Evolutionary conservation across 2,113 vertebrate genomes (phyloP).

Genomic region (Choloepus hoffmanni): DNA sequence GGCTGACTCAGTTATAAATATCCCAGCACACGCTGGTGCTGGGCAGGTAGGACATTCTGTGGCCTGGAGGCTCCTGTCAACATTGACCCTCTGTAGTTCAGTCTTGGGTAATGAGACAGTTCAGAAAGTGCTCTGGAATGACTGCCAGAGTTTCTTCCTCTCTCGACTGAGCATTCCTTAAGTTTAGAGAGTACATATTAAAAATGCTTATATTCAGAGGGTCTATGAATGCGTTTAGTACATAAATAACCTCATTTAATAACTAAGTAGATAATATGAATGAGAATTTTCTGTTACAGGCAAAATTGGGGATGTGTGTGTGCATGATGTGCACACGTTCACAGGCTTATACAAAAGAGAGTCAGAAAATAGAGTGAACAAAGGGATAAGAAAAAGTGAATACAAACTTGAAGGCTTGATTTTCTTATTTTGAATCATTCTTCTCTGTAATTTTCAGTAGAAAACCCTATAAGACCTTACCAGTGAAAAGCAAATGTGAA

Average conservation of each 20-base stretch:
- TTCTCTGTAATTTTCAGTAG: neutral
- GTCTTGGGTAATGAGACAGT: rapidly evolving
- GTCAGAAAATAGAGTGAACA: neutral
- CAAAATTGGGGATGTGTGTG: neutral
- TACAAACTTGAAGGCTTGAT: neutral
- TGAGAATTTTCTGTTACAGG: neutral
- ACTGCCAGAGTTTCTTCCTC: neutral
- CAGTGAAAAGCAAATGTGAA: neutral
- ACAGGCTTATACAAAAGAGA: neutral
- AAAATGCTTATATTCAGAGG: neutral
- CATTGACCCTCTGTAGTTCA: rapidly evolving
- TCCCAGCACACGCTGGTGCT: neutral
- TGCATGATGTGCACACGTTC: neutral
- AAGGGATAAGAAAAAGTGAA: neutral
- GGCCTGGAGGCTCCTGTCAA: rapidly evolving
- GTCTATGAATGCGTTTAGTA: neutral
- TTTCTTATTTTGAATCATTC: neutral
- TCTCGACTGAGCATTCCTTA: neutral
- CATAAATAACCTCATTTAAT: neutral
- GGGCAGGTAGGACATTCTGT: too few species aligned
- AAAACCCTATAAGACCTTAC: neutral
- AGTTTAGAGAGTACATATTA: neutral
- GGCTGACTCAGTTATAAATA: too few species aligned
- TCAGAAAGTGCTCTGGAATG: neutral
- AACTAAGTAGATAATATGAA: neutral